Base-by-base conservation (phyloP, 2,888 invertebrate species). In the Lasioglossum morio region DNA sequence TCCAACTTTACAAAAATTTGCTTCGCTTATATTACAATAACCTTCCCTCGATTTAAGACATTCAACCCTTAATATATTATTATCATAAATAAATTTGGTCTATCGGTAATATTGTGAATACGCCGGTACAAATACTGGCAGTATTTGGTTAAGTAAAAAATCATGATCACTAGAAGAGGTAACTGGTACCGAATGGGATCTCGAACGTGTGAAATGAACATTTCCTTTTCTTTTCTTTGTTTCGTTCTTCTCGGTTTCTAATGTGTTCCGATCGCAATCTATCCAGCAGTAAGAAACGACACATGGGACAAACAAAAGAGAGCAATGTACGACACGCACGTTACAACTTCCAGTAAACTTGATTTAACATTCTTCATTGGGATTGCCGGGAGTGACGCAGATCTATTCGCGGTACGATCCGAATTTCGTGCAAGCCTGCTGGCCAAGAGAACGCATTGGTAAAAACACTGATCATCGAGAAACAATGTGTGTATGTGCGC, bases 81-180 rank as follows among this genome's bases (percentile, higher is more conserved):
- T 94, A 94, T 95, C 94, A 95, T 95, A 95, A 95, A 95, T 95
- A 95, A 94, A 94, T 95, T 95, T 95, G 95, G 95, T 95, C 94
- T 95, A 95, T 95, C 93, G 94, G 94, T 95, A 95, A 94, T 95
- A 94, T 94, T 94, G 93, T 94, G 93, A 94, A 95, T 95, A 94
- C 94, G 94, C 94, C 94, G 92, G 93, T 93, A 93, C 88, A 92
- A 91, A 93, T 92, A 92, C 94, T 94, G 94, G 94, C 95, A 94
- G 95, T 94, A 95, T 95, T 94, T 95, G 94, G 94, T 95, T 92
- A 90, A 92, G 93, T 92, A 91, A 92, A 92, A 91, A 93, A 93
- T 90, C 93, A 90, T 85, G 89, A 85, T 92, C 92, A 91, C 91
- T 92, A 92, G 89, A 93, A 94, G 92, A 88, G 79, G 89, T 88